phyloP scores from a whole-genome alignment of 2,888 invertebrate genomes.

The Cheiracanthium punctorium region DNA sequence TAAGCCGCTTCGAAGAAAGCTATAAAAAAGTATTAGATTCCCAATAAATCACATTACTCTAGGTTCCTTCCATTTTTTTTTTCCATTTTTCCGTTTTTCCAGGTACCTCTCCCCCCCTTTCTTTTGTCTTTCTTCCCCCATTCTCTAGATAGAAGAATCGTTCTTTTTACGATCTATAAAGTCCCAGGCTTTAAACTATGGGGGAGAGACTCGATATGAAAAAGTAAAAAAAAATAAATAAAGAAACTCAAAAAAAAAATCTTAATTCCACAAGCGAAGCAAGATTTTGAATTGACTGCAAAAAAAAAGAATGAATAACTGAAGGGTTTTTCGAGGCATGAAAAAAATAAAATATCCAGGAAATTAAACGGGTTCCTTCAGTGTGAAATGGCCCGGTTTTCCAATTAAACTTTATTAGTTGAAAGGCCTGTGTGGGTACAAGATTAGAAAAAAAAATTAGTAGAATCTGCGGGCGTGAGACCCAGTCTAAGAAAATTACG shows the following conservation, averaged over 20 bases:
- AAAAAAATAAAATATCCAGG: conserved; percentile 19
- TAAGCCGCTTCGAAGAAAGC: conserved; percentile 59
- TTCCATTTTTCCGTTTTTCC: conserved; percentile 20
- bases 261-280: conserved; percentile 54
- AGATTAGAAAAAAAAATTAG: conserved; percentile 21
- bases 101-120: conserved; percentile 18
- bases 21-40: conserved; percentile 69
- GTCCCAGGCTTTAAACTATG: conserved; percentile 49
- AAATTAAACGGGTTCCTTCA: conserved; percentile 56
- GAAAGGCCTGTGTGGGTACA: conserved; percentile 27
- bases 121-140: conserved; percentile 14
- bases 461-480: not conserved
- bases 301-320: conserved; percentile 49
- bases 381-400: conserved; percentile 57
- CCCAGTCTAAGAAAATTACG: not conserved
- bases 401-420: conserved; percentile 69
- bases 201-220: conserved; percentile 16
- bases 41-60: conserved; percentile 68
- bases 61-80: conserved; percentile 17
- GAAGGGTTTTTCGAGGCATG: not conserved
- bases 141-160: conserved; percentile 12
- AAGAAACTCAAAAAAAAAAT: no score
- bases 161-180: conserved; percentile 66
- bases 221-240: no score
- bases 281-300: conserved; percentile 55